These are phyloP conservation scores for Cettia cetti DNA, from an alignment of 2,113 vertebrate species.

Conservation along the genomic window DNA sequence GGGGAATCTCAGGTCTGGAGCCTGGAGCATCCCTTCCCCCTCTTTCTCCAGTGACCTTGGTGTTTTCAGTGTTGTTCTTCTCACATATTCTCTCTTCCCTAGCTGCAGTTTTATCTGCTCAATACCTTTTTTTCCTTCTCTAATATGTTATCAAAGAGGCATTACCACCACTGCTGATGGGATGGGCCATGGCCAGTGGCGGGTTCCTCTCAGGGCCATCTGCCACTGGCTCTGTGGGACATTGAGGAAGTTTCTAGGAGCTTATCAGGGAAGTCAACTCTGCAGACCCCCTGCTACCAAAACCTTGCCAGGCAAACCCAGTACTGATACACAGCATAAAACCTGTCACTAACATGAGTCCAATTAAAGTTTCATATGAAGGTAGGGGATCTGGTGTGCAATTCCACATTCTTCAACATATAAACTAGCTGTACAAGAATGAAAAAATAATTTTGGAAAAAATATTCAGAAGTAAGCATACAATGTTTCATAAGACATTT, in stretches of 20 bases:
- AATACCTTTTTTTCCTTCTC: background rate
- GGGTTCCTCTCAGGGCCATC: background rate
- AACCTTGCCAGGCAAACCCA: background rate
- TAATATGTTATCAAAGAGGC: accelerated
- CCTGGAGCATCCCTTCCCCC: accelerated
- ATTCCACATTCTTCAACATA: background rate
- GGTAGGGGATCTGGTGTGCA: background rate
- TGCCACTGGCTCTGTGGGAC: background rate
- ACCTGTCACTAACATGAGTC: background rate
- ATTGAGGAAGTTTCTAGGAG: background rate
- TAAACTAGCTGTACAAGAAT: background rate
- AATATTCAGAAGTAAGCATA: background rate
- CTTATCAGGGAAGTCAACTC: background rate
- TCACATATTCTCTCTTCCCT: background rate
- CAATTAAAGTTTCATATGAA: background rate
- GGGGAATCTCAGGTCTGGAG: background rate
- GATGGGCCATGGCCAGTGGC: accelerated
- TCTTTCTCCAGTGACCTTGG: background rate
- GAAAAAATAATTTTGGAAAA: background rate
- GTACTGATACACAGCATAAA: background rate
- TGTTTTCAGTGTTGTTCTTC: background rate
- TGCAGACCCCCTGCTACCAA: background rate
- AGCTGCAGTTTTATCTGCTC: background rate
- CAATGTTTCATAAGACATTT: background rate
- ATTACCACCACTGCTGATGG: background rate